Conservation (phyloP, 2,888 invertebrate species). For the Lepidochitona cinerea region DNA sequence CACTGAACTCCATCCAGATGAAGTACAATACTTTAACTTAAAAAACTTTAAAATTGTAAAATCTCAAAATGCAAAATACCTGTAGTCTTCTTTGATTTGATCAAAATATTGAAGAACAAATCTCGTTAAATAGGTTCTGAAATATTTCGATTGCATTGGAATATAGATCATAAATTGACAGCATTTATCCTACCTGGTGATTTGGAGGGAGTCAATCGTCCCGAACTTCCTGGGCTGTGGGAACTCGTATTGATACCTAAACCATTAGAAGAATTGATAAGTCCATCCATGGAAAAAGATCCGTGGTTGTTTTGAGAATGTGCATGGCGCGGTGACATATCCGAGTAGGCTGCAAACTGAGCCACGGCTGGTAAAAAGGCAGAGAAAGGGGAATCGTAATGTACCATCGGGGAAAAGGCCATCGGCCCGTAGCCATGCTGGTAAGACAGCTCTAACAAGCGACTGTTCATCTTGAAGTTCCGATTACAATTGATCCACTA, state of each 20-base stretch:
- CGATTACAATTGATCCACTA: background rate
- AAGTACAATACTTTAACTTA: no score
- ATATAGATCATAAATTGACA: no score
- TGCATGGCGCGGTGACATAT: background rate
- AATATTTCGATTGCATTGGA: no score
- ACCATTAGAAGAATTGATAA: background rate
- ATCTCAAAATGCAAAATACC: no score
- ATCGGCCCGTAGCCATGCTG: slow-evolving; percentile 2
- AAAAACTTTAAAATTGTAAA: no score
- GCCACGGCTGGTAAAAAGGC: slow-evolving; percentile 1
- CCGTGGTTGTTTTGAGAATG: background rate
- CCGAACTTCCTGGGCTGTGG: background rate
- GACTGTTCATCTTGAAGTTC: background rate
- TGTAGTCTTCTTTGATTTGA: no score
- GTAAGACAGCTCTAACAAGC: slow-evolving; percentile 2
- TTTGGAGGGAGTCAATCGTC: background rate
- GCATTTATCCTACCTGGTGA: background rate
- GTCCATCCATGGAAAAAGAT: background rate
- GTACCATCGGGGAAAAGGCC: slow-evolving; percentile 6
- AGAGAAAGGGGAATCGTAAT: slow-evolving; percentile 3
- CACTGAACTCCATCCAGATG: no score
- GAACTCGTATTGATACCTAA: background rate
- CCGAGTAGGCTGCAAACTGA: slow-evolving; percentile 4
- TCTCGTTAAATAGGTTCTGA: no score
- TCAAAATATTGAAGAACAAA: no score